A percentile compares a stretch with the other conserved stretches of the same genome.
Conservation (phyloP, 1,140 invertebrate genomes). For the Papilio helenus region DNA sequence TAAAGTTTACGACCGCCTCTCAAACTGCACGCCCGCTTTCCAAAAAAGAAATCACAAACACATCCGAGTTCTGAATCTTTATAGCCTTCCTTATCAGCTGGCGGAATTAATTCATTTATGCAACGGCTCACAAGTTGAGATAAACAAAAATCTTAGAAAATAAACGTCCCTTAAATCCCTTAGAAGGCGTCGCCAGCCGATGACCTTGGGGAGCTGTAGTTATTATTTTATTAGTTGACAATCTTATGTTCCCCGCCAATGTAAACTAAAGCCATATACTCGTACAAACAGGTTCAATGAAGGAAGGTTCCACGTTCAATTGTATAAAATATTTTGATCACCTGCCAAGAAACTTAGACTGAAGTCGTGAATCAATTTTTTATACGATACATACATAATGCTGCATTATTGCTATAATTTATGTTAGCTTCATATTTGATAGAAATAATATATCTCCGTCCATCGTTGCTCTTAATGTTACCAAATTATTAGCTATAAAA, state of each 20-base stretch:
- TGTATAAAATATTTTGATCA: conserved; percentile 31
- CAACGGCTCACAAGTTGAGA: conserved; percentile 40
- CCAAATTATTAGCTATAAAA: conserved; percentile 25
- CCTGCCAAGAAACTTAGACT: conserved; percentile 27
- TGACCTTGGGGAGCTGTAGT: no score
- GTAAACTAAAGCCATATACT: neutral
- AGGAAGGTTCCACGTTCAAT: conserved; percentile 8
- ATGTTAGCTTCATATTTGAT: neutral
- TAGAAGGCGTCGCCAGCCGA: no score
- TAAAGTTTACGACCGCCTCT: conserved; percentile 74
- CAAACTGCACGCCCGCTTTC: conserved; percentile 70
- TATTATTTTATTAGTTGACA: no score
- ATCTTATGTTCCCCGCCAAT: neutral
- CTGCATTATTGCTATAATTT: conserved; percentile 36
- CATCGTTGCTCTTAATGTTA: neutral
- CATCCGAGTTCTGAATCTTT: conserved; percentile 54
- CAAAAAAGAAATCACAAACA: conserved; percentile 69
- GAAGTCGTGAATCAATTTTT: conserved; percentile 29
- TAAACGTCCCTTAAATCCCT: no score
- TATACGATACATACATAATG: neutral
- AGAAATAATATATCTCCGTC: neutral
- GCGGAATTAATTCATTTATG: conserved; percentile 61
- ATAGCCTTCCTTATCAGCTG: conserved; percentile 55
- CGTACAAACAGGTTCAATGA: neutral
- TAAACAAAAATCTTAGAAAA: neutral